Base-by-base conservation (phyloP, 2,797 vertebrate species). In the Cyprinella venusta region DNA sequence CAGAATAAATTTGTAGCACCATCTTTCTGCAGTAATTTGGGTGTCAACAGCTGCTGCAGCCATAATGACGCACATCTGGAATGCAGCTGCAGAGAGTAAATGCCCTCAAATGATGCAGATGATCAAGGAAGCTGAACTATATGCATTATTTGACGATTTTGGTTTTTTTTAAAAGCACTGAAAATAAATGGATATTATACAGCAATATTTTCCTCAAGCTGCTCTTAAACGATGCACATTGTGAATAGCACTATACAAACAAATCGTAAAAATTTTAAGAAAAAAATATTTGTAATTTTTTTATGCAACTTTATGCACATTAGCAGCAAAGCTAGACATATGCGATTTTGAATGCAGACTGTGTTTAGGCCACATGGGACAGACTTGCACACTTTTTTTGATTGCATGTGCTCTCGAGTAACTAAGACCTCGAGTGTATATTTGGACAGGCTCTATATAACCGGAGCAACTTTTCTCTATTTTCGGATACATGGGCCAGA, bases 11-110 rank as follows among this genome's bases (percentile, higher is more conserved):
- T 52, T 72, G 69, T 74, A 75, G 19, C 70, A 50, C 15, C 70
- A 52, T 75, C 33, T 52, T 65, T 74, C 45, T 54, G 42, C 40
- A 61, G 9, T 81, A 30, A 75, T 81, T 52, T 75, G n/a, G 8
- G 2, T 65, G 42, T 75, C 59, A 75, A 36, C 80, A 75, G 80
- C 80, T 75, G 70, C 33, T 26, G 59, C 70, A 65, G 42, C 38
- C 19, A 65, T 52, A 54, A 75, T 75, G 45, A 75, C 4, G 18
- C 24, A 7, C 76, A 78, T 61, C 76, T 78, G 76, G 76, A 78
- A 54, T 10, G 9, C 80, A 81, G 80, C 70, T 81, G 70, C 45
- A 74, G 69, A 18, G 40, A 80, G 24, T 80, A 33, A 81, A 81
- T 65, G 69, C 45, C 68, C 40, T 74, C 24, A 54, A 61, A 59